Evolutionary conservation across 2,797 vertebrate species (phyloP), one percentile per base, ranked within the genome.

Genomic region (Eremophila alpestris): DNA sequence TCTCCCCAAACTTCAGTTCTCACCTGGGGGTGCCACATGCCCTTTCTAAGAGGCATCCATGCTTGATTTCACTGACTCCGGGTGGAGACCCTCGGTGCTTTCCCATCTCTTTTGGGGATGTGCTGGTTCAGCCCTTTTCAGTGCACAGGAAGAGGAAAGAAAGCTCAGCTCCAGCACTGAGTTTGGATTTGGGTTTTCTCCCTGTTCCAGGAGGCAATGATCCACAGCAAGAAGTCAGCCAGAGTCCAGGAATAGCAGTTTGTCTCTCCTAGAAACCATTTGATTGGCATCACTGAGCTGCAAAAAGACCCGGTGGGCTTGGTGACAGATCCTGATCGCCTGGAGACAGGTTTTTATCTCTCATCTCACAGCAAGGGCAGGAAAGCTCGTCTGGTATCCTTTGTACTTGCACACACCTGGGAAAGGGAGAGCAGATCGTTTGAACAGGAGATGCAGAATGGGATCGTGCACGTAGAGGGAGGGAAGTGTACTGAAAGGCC

Each of bases 221-320:
- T 87, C 43, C 43, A 32, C 48, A 55, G n/a, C 51, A 58, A 78
- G 36, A 82, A 92, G 82, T 56, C 83, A 81, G 41, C 17, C 52
- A 21, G 65, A 80, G n/a, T 52, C 63, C 10, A 30, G 75, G 86
- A 95, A 80, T 49, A 96, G 90, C 64, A 82, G 48, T 54, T 63
- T 51, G 52, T 75, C 34, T 96, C 65, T 84, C 55, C 17, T 26
- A 84, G 92, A 90, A 93, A 84, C 74, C 36, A 15, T 65, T 90
- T 93, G 82, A 87, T 83, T 91, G 87, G 32, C 78, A 83, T 65
- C 78, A 29, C 7, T 54, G 79, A 91, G 64, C 76, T 89, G 74
- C 65, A 62, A 51, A 88, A 80, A 45, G 79, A 36, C 64, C 55
- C n/a, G 2, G 74, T 69, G 63, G 69, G 78, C 69, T 92, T 56